Evolutionary conservation across 1,140 invertebrate genomes (phyloP).

Genomic region (Orchestia grillus): DNA sequence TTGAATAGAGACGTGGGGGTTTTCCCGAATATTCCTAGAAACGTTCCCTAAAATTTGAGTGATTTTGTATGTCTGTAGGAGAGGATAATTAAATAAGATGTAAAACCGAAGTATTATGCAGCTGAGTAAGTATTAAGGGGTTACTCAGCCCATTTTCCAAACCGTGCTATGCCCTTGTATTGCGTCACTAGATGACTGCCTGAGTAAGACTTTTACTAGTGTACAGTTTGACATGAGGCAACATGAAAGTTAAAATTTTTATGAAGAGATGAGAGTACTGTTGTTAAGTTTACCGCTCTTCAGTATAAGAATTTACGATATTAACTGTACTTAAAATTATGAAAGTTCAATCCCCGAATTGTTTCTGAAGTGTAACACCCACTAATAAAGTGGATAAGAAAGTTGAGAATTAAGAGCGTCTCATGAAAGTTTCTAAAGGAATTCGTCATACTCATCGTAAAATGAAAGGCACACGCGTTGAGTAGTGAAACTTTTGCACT

Average conservation of each 20-base stretch:
- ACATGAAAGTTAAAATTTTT: not conserved
- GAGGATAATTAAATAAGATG: not conserved
- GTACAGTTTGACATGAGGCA: not conserved
- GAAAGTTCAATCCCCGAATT: too few relatives aligned
- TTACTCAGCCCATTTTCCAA: not conserved
- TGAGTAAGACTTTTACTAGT: not conserved
- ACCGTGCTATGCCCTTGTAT: not conserved
- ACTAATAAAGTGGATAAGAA: too few relatives aligned
- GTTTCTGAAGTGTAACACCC: too few relatives aligned
- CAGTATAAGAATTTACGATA: not conserved
- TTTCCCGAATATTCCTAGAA: not conserved
- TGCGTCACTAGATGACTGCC: not conserved
- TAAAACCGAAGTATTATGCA: slow-evolving; percentile 29
- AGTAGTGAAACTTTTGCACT: too few relatives aligned
- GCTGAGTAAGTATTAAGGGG: not conserved
- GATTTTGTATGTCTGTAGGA: slow-evolving; percentile 1
- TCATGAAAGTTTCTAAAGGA: too few relatives aligned
- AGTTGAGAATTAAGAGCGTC: too few relatives aligned
- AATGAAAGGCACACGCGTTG: too few relatives aligned
- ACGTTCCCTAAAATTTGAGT: slow-evolving; percentile 4
- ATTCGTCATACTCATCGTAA: too few relatives aligned
- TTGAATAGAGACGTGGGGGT: not conserved
- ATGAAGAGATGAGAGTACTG: not conserved
- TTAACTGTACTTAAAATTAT: not conserved
- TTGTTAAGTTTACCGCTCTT: not conserved